Base-by-base conservation (phyloP, 2,888 invertebrate genomes). In the Hemicrepidius hirtus region DNA sequence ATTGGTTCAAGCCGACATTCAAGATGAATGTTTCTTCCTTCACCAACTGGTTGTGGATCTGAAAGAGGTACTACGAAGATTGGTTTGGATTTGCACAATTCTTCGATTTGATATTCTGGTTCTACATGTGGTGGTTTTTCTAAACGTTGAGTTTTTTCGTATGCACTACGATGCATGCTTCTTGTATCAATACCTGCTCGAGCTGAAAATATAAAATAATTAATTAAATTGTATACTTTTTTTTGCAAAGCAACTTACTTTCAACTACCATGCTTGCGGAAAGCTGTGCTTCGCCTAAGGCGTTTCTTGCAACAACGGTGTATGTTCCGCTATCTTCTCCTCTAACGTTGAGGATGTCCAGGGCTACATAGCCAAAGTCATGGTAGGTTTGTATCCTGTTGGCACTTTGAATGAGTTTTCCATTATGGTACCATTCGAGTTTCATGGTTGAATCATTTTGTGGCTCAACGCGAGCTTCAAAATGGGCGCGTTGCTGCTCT, bases 351-450 rank as follows among this genome's bases (percentile, higher is more conserved):
- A 96, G 89, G 80, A 99, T 97, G 82, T 99, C 98, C 77, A 99
- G 90, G 37, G 98, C 97, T 18, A 98, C 97, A 84, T 97, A 98
- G 71, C 98, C 98, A 87, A 99, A 98, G 86, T 99, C 98, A 81
- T 97, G 94, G 84, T 96, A 95, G 7, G 95, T 96, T 86, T 97
- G 97, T 83, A 97, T 98, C 79, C 98, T 92, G 83, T 94, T 96
- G 40, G 96, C 96, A 73, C 93, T 92, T 83, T 93, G 94, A 72
- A 99, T 93, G 74, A 96, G 93, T 84, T 95, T 93, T 65, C 97
- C 98, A 87, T 99, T 98, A 82, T 96, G 96, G 85, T 96, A 97
- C 99, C 99, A 99, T 87, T 98, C 98, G 75, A 97, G 93, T 82
- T 91, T 91, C 93, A 99, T 93, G 18, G 94, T 94, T 28, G 97